Conservation (phyloP, 2,113 vertebrate species). For the Dasyprocta punctata region DNA sequence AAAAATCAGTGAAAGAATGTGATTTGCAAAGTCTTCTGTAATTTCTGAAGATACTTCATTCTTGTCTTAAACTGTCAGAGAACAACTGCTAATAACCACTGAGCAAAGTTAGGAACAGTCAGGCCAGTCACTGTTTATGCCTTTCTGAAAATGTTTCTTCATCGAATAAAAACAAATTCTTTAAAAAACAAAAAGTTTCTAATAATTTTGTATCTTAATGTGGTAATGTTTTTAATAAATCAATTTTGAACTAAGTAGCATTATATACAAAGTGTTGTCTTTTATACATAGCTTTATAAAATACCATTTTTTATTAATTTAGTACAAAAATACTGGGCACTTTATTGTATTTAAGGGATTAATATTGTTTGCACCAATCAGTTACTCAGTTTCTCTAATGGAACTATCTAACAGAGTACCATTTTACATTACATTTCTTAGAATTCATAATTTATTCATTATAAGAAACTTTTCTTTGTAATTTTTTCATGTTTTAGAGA, state of each 20-base stretch:
- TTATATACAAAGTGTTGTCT: neutral
- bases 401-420: conserved; percentile 26
- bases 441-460: neutral
- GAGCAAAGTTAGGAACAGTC: too few relatives aligned
- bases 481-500: conserved; percentile 38
- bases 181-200: too few relatives aligned
- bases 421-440: neutral
- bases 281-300: conserved; percentile 18
- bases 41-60: conserved; percentile 32
- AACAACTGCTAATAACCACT: neutral
- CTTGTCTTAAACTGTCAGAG: neutral
- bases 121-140: too few relatives aligned
- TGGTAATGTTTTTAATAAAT: too few relatives aligned
- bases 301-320: conserved; percentile 32
- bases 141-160: too few relatives aligned
- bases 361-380: conserved; percentile 29
- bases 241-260: too few relatives aligned
- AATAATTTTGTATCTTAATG: too few relatives aligned
- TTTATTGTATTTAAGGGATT: conserved; percentile 26
- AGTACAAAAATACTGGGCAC: neutral
- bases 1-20: neutral
- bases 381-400: neutral
- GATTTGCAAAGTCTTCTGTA: neutral
- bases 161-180: too few relatives aligned
- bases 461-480: neutral